Base-by-base conservation (phyloP, 2,797 vertebrate species). In the Choloepus didactylus region DNA sequence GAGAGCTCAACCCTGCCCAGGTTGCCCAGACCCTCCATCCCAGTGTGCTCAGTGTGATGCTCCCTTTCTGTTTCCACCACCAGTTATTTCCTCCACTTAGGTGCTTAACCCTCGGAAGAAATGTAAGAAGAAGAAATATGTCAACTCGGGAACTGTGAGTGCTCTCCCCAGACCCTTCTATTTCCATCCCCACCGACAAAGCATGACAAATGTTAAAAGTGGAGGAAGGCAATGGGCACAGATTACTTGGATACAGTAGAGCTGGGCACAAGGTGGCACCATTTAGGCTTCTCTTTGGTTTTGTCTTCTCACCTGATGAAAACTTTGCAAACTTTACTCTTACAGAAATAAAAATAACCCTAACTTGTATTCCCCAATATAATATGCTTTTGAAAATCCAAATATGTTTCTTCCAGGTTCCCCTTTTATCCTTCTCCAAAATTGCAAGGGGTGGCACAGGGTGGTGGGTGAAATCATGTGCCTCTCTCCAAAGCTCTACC, bases 121-220 rank as follows among this genome's bases (percentile, higher is more conserved):
- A 98, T 99, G 99, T 97, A 99, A 99, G 98, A 99, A 99, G 98
- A 99, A 99, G 98, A 99, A 99, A 98, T 99, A 99, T 0, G 98
- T 99, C 92, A 99, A 99, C 97, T 99, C 99, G 0, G 99, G 99
- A 95, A 99, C 99, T 0, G 99, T 99, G 98, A 99, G 99, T 99
- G 72, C 64, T 35, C 66, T 82, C 51, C 38, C 38, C 29, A 41
- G 54, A 31, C 11, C 72, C 64, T 49, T 76, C 23, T 11, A 14
- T 86, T 11, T 89, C 79, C 49, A 4, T 51, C 79, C 49, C 21
- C 56, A 38, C 0, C 59, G 88, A 89, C 72, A 66, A 1, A 81
- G n/a, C 46, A 29, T 81, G 88, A 75, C 35, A 60, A 73, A 64
- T 27, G 4, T 19, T 16, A 16, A 51, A 66, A 62, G 21, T 7